These are phyloP conservation scores for Steromphala cineraria DNA, from an alignment of 2,888 invertebrate genomes.

Conservation along the genomic window DNA sequence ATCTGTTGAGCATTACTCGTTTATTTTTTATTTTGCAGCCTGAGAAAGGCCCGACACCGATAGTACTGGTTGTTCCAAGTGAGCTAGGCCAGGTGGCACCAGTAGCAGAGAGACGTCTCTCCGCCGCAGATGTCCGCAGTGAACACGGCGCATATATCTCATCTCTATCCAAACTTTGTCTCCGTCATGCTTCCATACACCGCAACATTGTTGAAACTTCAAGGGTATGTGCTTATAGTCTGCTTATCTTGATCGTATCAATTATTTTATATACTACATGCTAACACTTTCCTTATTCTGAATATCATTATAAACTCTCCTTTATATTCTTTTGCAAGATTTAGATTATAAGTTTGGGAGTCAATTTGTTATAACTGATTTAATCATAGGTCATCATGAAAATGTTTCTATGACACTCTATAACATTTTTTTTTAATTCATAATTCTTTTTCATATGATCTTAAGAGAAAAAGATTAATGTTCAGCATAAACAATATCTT, in stretches of 20 bases:
- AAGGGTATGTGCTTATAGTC: neutral
- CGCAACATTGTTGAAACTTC: conserved; percentile 18
- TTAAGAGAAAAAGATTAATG: too few species aligned
- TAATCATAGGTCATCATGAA: too few species aligned
- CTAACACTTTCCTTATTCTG: too few species aligned
- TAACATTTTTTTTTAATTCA: too few species aligned
- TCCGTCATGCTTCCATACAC: conserved; percentile 55
- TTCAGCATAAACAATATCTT: too few species aligned
- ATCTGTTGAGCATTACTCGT: too few species aligned
- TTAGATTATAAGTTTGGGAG: too few species aligned
- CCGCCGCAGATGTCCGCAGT: conserved; percentile 40
- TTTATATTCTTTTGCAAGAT: too few species aligned
- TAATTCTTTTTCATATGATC: too few species aligned
- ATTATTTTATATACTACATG: neutral
- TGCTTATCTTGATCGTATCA: neutral
- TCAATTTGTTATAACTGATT: too few species aligned
- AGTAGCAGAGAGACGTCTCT: conserved; percentile 39
- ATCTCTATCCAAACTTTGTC: conserved; percentile 52
- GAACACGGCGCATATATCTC: conserved; percentile 52
- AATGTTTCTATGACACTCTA: too few species aligned
- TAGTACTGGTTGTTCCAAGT: conserved; percentile 58
- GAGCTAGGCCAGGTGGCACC: conserved; percentile 48
- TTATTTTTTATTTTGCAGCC: conserved; percentile 41
- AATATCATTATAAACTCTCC: too few species aligned
- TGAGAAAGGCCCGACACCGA: conserved; percentile 45